Evolutionary conservation across 1,140 invertebrate genomes (phyloP), one percentile per base, ranked within the genome.

Genomic region (Zaprionus capensis): DNA sequence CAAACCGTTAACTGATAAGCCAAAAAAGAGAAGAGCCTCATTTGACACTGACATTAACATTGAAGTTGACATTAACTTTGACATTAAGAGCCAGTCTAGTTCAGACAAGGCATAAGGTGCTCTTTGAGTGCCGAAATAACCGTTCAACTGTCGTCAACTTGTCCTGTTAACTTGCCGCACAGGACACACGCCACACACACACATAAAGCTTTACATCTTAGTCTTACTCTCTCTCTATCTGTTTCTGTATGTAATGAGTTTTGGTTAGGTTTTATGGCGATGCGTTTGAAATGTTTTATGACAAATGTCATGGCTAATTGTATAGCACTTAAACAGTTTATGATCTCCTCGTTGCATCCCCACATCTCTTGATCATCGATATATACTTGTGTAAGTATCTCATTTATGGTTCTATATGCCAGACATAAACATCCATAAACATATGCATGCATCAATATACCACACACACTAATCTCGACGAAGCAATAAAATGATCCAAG

Each of bases 231-330:
- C 28, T 22, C 56, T 36, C n/a, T 7, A 1, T 12, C 20, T 9
- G 7, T 26, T 15, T 51, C n/a, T n/a, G 15, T 5, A 14, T 44
- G 6, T 46, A 3, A 46, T 17, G 41, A 53, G 49, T 58, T 61
- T 69, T 41, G 36, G 53, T 62, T 74, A 57, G 38, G 44, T 58
- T 78, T 71, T 74, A 68, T 79, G 62, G 67, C 22, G 14, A 31
- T 20, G 20, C 57, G 53, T 64, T 68, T 44, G 68, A 71, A 17
- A 63, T 57, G 38, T 82, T 87, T 87, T 77, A 85, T 76, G 80
- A 77, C 69, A 80, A 82, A 74, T 87, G 73, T 76, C 64, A 80
- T 86, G 81, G 78, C 84, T 83, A 86, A 83, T 86, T 86, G 84
- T 83, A 66, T 57, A 80, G 77, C 83, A 88, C 73, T 78, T 75